Evolutionary conservation across 2,113 vertebrate genomes (phyloP).

Genomic region (Sporophila hypoxantha): DNA sequence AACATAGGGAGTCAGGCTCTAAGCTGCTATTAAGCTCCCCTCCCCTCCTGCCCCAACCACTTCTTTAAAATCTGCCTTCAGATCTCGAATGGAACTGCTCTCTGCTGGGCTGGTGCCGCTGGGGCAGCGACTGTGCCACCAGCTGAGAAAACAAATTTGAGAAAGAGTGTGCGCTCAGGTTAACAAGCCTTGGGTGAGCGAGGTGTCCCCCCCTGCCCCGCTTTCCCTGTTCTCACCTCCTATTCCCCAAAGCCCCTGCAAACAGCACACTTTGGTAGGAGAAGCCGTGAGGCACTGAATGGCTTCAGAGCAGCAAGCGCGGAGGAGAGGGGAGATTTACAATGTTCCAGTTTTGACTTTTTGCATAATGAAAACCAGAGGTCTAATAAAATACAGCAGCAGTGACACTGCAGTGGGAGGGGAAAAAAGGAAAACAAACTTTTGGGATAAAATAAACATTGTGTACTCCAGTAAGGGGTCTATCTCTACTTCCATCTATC

Average conservation of each 20-base stretch:
- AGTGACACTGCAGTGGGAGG: neutral
- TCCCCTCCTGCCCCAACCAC: conserved; percentile 43
- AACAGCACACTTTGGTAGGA: neutral
- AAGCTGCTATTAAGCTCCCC: conserved; percentile 51
- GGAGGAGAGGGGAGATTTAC: conserved; percentile 47
- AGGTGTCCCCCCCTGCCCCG: neutral
- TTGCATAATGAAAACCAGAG: conserved; percentile 66
- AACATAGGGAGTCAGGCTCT: conserved; percentile 42
- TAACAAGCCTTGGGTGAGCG: conserved; percentile 47
- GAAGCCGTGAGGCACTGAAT: neutral
- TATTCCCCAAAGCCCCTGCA: conserved; percentile 23
- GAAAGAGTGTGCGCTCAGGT: conserved; percentile 60
- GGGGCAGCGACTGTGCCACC: conserved; percentile 52
- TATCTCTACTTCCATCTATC: conserved; percentile 14
- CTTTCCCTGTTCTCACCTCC: conserved; percentile 38
- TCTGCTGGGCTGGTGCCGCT: conserved; percentile 43
- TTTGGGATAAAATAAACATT: neutral
- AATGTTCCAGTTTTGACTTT: conserved; percentile 50
- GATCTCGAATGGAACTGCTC: conserved; percentile 56
- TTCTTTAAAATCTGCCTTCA: conserved; percentile 59
- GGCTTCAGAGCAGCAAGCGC: neutral
- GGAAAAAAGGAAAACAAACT: neutral
- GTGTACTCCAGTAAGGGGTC: neutral
- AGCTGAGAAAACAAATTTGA: conserved; percentile 76
- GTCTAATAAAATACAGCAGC: conserved; percentile 57